Evolutionary conservation across 2,888 invertebrate species (phyloP).

Genomic region (Athrips mouffetella): DNA sequence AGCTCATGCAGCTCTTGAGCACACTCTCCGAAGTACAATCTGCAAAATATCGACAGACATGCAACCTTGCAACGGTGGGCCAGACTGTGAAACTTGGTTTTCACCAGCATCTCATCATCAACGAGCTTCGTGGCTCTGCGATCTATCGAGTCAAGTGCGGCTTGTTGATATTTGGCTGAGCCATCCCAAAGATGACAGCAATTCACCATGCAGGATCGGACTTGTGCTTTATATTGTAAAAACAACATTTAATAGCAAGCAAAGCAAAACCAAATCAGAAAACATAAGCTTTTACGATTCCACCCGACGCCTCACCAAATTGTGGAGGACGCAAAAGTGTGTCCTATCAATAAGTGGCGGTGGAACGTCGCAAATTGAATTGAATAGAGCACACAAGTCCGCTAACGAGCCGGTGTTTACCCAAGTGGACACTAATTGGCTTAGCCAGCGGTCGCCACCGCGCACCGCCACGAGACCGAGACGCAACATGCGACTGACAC

Average conservation of each 20-base stretch:
- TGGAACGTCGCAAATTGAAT: slow-evolving; percentile 72
- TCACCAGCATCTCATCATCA: too few species aligned
- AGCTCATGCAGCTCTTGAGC: too few species aligned
- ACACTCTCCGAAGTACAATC: too few species aligned
- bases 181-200: too few species aligned
- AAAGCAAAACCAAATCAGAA: slow-evolving; percentile 13
- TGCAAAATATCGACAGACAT: too few species aligned
- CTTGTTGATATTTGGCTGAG: too few species aligned
- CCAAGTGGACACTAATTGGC: slow-evolving; percentile 78
- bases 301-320: slow-evolving; percentile 41
- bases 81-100: too few species aligned
- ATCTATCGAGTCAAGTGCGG: too few species aligned
- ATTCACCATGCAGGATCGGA: neutral
- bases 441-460: slow-evolving; percentile 71
- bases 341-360: slow-evolving; percentile 71
- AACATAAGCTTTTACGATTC: slow-evolving; percentile 27
- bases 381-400: slow-evolving; percentile 76
- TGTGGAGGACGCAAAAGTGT: slow-evolving; percentile 39
- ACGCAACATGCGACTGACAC: slow-evolving; percentile 25
- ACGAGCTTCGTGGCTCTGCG: too few species aligned
- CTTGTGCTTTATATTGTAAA: too few species aligned
- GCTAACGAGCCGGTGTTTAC: slow-evolving; percentile 77
- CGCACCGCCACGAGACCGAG: slow-evolving; percentile 40
- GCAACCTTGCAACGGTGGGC: too few species aligned
- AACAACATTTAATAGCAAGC: neutral